Percentiles rank a stretch among this genome's conserved stretches.
phyloP scores from a whole-genome alignment of 53 echinoderm and acorn worm genomes.

The Astropecten irregularis region DNA sequence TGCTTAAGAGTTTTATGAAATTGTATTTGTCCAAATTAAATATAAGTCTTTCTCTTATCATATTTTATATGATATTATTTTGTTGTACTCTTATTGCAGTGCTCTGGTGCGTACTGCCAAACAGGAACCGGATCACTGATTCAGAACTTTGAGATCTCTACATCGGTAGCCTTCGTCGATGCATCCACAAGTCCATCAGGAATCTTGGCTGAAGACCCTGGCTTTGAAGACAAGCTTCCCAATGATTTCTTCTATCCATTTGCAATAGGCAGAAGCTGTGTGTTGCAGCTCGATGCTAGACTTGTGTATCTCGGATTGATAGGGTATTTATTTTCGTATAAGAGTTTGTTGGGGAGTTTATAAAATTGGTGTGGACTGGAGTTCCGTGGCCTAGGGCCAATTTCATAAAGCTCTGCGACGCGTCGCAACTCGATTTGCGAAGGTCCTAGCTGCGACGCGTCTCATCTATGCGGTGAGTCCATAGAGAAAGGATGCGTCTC shows the following conservation, averaged over 20 bases:
- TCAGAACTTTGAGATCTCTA: conserved; percentile 84
- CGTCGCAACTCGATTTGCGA: too few relatives aligned
- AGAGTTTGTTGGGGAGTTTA: background rate
- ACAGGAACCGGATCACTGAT: conserved; percentile 64
- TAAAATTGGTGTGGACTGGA: background rate
- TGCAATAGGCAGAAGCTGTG: conserved; percentile 22
- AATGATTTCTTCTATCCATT: conserved; percentile 99
- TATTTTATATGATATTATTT: too few relatives aligned
- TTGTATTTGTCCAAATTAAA: too few relatives aligned
- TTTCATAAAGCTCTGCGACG: too few relatives aligned
- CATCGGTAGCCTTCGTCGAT: conserved; percentile 90
- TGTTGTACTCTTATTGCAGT: too few relatives aligned
- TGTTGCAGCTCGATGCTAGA: conserved; percentile 27
- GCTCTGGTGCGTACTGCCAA: conserved; percentile 87
- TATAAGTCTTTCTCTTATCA: too few relatives aligned
- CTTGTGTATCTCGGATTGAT: conserved; percentile 1
- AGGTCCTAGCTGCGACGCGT: too few relatives aligned
- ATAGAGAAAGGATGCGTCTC: too few relatives aligned
- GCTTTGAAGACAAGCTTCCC: conserved; percentile 77
- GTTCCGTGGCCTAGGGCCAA: background rate
- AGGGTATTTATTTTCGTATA: background rate
- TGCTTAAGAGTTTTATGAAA: too few relatives aligned
- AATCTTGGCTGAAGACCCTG: conserved; percentile 79
- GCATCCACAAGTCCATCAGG: conserved; percentile 68
- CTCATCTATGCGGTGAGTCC: too few relatives aligned